phyloP scores from a whole-genome alignment of 1,140 invertebrate species.

The Bombus vancouverensis region DNA sequence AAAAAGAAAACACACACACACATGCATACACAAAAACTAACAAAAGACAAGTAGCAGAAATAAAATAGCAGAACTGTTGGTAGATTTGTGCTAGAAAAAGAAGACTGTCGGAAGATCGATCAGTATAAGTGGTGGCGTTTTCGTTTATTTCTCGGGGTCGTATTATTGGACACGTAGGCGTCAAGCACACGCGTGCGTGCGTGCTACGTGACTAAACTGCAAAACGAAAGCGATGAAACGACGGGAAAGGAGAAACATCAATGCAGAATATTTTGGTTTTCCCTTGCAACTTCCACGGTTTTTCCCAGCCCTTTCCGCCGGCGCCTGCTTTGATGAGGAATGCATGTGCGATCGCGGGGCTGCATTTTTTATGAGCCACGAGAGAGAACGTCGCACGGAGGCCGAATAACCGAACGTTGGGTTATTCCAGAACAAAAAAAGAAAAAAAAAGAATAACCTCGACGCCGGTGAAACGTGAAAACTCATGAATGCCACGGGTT shows the following conservation, averaged over 20 bases:
- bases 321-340: constrained; percentile 38
- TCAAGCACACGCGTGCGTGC: background rate
- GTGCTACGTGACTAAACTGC: constrained; percentile 14
- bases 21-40: no score
- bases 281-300: background rate
- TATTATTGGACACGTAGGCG: constrained; percentile 33
- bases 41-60: background rate
- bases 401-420: background rate
- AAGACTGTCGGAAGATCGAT: background rate
- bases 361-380: constrained; percentile 43
- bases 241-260: constrained; percentile 15
- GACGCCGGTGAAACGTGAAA: constrained; percentile 1
- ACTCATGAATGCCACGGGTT: background rate
- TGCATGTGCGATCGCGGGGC: constrained; percentile 34
- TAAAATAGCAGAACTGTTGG: background rate
- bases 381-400: background rate
- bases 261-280: constrained; percentile 34
- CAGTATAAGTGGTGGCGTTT: constrained; percentile 16
- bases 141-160: background rate
- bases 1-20: no score
- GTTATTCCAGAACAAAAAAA: background rate
- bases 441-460: background rate
- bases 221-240: background rate
- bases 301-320: background rate
- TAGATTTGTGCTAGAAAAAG: background rate